Percentiles rank a stretch among this genome's conserved stretches.
These are phyloP conservation scores for Eilema depressum DNA, from an alignment of 2,888 invertebrate genomes.

Conservation along the genomic window DNA sequence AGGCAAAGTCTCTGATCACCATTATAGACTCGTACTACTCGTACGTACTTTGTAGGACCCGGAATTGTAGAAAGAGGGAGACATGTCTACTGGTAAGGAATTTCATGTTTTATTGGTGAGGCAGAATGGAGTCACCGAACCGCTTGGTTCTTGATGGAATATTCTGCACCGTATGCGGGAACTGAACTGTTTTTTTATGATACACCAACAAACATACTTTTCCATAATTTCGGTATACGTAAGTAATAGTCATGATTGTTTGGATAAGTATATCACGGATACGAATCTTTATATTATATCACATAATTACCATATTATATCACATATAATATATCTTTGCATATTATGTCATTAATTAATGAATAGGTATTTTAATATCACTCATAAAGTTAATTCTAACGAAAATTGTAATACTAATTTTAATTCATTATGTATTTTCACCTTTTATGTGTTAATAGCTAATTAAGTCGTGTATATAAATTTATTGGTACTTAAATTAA, in stretches of 20 bases:
- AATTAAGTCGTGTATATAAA: background rate
- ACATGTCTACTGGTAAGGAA: too few species aligned
- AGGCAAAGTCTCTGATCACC: too few species aligned
- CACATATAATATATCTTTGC: background rate
- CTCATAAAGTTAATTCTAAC: background rate
- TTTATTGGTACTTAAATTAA: background rate
- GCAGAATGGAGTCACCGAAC: too few species aligned
- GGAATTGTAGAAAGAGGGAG: too few species aligned
- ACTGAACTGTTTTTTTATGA: background rate
- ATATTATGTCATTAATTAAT: background rate
- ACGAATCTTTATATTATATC: background rate
- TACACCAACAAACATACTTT: background rate
- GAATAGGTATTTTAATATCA: background rate
- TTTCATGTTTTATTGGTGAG: too few species aligned
- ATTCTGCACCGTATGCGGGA: too few species aligned
- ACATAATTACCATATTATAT: background rate
- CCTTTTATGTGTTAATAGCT: background rate
- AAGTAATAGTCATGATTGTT: background rate
- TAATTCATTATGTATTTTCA: background rate
- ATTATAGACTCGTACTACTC: too few species aligned
- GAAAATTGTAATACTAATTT: constrained; percentile 1
- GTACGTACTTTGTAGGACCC: too few species aligned
- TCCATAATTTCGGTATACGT: background rate
- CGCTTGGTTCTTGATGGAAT: too few species aligned
- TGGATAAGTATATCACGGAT: background rate